phyloP scores from a whole-genome alignment of 2,797 vertebrate genomes.

The Platalea minor region DNA sequence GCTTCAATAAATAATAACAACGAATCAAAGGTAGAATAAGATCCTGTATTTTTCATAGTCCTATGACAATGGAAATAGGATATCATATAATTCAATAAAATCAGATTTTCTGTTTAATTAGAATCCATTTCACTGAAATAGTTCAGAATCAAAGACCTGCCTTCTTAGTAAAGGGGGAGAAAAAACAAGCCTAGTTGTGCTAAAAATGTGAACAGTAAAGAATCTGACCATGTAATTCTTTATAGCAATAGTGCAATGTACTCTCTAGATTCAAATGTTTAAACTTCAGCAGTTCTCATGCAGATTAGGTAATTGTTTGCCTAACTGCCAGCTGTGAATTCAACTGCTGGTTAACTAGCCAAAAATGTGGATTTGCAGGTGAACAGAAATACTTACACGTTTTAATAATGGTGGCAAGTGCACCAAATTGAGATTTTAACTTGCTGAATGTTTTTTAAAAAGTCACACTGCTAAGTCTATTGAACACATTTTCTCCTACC shows the following conservation, averaged over 20 bases:
- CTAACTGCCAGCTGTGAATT: constrained; percentile 59
- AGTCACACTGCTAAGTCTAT: not conserved
- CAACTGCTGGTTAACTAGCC: constrained; percentile 46
- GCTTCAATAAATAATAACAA: not conserved
- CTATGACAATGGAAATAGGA: not conserved
- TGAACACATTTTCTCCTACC: not conserved
- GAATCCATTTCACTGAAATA: not conserved
- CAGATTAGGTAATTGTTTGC: constrained; percentile 64
- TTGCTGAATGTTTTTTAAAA: not conserved
- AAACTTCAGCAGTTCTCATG: constrained; percentile 61
- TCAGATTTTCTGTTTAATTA: constrained; percentile 28
- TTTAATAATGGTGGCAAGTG: not conserved
- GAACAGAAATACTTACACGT: not conserved
- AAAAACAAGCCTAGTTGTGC: not conserved
- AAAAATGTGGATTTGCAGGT: constrained; percentile 59
- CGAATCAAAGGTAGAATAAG: not conserved
- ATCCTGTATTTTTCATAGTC: not conserved
- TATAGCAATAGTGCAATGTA: not conserved
- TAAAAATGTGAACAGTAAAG: constrained; percentile 13
- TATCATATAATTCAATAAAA: not conserved
- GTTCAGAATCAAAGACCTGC: not conserved
- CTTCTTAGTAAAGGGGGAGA: not conserved
- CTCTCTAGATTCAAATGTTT: constrained; percentile 40
- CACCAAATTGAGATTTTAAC: not conserved
- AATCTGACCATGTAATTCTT: not conserved